Conservation (phyloP, 2,797 vertebrate genomes). For the Gallinago stenura region DNA sequence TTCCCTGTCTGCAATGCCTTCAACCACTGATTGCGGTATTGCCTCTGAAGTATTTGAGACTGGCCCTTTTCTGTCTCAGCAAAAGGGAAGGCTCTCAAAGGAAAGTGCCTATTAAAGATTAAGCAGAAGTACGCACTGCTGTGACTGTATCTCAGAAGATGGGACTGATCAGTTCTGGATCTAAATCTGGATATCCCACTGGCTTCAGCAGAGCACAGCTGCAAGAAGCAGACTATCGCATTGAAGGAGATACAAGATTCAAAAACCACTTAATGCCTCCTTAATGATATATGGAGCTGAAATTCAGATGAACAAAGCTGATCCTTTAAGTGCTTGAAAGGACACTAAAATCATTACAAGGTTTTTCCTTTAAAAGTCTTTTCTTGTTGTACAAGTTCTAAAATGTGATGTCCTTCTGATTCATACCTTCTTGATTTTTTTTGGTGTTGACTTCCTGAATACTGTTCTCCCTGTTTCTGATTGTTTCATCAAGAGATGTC, state of each 20-base stretch:
- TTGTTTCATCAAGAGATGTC: background rate
- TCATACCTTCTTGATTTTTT: background rate
- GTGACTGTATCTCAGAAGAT: slow-evolving; percentile 6
- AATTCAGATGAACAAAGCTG: background rate
- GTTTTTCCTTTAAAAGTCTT: background rate
- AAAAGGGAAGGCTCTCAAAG: background rate
- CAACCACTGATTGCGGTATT: background rate
- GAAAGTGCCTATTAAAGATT: slow-evolving; percentile 54
- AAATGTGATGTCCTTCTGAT: background rate
- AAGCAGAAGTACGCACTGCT: background rate
- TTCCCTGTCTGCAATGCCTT: slow-evolving; percentile 26
- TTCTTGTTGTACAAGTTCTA: background rate
- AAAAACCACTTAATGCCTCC: background rate
- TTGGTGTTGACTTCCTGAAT: background rate
- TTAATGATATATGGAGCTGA: background rate
- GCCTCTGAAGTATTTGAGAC: slow-evolving; percentile 6
- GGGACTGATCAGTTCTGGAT: background rate
- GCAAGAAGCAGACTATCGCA: background rate
- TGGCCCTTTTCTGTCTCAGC: background rate
- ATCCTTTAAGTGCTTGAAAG: slow-evolving; percentile 39
- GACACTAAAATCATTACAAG: slow-evolving; percentile 3
- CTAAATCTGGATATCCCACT: slow-evolving; percentile 3
- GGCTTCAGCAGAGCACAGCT: slow-evolving; percentile 38
- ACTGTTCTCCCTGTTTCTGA: background rate
- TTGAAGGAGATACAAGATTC: background rate